Conservation (phyloP, 2,797 vertebrate species). For the Pantherophis alleghaniensis region DNA sequence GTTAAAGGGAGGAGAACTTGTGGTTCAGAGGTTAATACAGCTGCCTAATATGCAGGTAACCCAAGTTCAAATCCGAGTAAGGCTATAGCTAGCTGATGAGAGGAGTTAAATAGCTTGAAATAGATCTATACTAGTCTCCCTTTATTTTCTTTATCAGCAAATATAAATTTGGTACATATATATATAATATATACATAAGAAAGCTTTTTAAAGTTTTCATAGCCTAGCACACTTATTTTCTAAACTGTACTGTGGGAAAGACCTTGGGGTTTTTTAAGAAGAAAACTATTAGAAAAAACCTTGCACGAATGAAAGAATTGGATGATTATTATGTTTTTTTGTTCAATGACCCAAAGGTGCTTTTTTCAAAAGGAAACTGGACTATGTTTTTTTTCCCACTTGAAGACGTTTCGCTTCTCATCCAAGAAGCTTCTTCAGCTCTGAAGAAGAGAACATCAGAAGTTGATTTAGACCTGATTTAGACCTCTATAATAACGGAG, state of each 20-base stretch:
- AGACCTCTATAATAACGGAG: neutral
- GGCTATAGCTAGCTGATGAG: no score
- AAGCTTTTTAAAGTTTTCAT: no score
- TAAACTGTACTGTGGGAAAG: neutral
- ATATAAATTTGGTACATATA: no score
- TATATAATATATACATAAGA: no score
- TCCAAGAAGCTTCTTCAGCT: neutral
- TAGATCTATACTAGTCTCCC: no score
- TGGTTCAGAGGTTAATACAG: no score
- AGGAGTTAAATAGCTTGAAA: no score
- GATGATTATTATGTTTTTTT: neutral
- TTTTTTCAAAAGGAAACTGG: neutral
- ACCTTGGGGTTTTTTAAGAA: neutral
- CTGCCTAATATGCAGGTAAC: no score
- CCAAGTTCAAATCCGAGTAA: no score
- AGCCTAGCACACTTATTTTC: neutral
- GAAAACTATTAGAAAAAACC: neutral
- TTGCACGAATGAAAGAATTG: neutral
- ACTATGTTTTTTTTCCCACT: neutral
- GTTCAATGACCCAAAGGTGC: neutral
- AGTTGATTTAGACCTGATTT: neutral
- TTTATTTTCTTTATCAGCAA: no score
- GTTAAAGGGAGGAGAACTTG: no score
- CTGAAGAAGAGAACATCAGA: neutral
- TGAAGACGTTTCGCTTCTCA: neutral